These are phyloP conservation scores for Zoanthus gigantus DNA, from an alignment of 92 coral and sea anemone genomes.

Conservation along the genomic window DNA sequence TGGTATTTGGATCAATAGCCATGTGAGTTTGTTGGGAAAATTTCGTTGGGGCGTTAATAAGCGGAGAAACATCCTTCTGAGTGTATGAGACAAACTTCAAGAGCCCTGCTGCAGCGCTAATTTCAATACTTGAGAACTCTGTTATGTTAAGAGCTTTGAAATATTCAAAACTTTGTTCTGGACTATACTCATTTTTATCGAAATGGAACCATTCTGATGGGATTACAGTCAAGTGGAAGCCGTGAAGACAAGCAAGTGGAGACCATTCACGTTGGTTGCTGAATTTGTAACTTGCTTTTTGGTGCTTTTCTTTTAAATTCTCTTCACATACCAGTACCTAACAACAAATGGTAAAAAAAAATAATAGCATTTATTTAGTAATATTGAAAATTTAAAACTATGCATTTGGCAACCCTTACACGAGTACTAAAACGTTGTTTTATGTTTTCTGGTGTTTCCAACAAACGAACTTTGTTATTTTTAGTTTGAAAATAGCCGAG, in stretches of 20 bases:
- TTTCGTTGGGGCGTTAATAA: slow-evolving; percentile 71
- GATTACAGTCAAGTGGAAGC: slow-evolving; percentile 76
- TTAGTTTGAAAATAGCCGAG: too few species aligned
- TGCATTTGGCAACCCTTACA: not conserved
- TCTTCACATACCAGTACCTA: slow-evolving; percentile 79
- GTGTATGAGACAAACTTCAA: slow-evolving; percentile 80
- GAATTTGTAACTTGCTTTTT: slow-evolving; percentile 68
- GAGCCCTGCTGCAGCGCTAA: slow-evolving; percentile 74
- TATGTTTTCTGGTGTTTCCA: too few species aligned
- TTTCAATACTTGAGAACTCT: slow-evolving; percentile 78
- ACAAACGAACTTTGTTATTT: too few species aligned
- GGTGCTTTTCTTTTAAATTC: slow-evolving; percentile 63
- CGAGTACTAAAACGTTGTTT: not conserved
- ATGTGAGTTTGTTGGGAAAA: slow-evolving; percentile 83
- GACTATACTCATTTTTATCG: slow-evolving; percentile 27
- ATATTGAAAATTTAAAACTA: not conserved
- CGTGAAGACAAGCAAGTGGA: slow-evolving; percentile 65
- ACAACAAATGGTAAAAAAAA: not conserved
- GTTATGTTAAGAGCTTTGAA: slow-evolving; percentile 40
- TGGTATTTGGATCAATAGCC: slow-evolving; percentile 86
- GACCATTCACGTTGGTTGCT: slow-evolving; percentile 60
- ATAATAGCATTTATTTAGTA: not conserved
- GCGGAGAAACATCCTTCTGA: slow-evolving; percentile 77
- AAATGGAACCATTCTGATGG: slow-evolving; percentile 79
- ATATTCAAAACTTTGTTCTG: slow-evolving; percentile 29